Percentiles rank a stretch among this genome's conserved stretches.
Evolutionary conservation across 2,888 invertebrate genomes (phyloP).

Genomic region (Coleophora flavipennella): DNA sequence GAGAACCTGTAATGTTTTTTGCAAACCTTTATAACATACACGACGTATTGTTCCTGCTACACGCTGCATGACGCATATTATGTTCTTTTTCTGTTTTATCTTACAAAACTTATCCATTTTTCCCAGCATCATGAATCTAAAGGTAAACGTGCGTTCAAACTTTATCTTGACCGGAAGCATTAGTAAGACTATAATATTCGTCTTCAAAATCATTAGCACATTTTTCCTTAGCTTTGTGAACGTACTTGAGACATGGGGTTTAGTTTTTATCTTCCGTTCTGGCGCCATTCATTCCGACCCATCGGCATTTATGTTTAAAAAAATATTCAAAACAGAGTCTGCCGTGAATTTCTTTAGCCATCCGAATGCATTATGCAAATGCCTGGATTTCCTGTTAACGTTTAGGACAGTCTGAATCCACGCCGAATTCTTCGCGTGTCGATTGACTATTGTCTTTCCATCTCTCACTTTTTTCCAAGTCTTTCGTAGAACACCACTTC

Average conservation of each 20-base stretch:
- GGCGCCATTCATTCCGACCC: slow-evolving; percentile 31
- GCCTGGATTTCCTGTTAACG: slow-evolving; percentile 51
- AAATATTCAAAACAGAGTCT: slow-evolving; percentile 39
- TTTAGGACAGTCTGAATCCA: slow-evolving; percentile 19
- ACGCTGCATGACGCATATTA: slow-evolving; percentile 25
- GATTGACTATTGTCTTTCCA: slow-evolving; percentile 34
- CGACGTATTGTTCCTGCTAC: slow-evolving; percentile 27
- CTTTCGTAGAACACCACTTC: slow-evolving; percentile 39
- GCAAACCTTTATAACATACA: slow-evolving; percentile 18
- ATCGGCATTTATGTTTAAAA: slow-evolving; percentile 16
- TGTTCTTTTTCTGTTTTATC: too few species aligned
- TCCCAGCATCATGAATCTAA: slow-evolving; percentile 28
- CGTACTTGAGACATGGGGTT: slow-evolving; percentile 11
- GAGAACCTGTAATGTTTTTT: slow-evolving; percentile 27
- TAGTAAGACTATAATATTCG: slow-evolving; percentile 11
- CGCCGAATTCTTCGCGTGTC: slow-evolving; percentile 44
- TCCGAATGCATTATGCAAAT: slow-evolving; percentile 62
- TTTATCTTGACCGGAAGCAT: slow-evolving; percentile 34
- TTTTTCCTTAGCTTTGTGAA: slow-evolving; percentile 10
- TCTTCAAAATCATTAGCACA: slow-evolving; percentile 8
- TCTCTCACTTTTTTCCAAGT: slow-evolving; percentile 25
- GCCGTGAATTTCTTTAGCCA: slow-evolving; percentile 46
- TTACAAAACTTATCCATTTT: too few species aligned
- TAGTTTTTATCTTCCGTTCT: slow-evolving; percentile 29
- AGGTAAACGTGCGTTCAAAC: slow-evolving; percentile 27